A percentile compares a stretch with the other conserved stretches of the same genome.
Conservation (phyloP, 2,888 invertebrate genomes). For the Metalampra italica region DNA sequence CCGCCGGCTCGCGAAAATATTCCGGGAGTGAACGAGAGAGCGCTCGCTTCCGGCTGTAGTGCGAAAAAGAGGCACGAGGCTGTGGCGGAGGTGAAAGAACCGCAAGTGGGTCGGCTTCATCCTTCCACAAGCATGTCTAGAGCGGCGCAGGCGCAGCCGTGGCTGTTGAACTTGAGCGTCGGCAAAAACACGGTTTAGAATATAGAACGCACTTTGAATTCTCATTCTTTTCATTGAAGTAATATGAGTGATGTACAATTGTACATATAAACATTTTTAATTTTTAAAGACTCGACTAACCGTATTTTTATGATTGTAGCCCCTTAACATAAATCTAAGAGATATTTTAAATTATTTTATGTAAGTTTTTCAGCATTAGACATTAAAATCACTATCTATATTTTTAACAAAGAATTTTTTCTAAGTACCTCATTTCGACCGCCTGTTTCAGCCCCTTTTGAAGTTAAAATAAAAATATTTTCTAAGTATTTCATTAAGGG, state of each 20-base stretch:
- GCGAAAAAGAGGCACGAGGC: conserved; percentile 44
- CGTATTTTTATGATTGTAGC: no score
- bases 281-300: neutral
- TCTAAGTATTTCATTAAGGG: no score
- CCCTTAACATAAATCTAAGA: no score
- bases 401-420: no score
- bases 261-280: conserved; percentile 4
- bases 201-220: conserved; percentile 45
- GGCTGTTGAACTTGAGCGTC: conserved; percentile 61
- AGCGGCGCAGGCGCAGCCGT: conserved; percentile 32
- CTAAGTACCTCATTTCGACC: no score
- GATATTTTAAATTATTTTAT: no score
- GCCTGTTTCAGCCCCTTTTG: no score
- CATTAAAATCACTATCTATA: no score
- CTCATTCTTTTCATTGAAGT: conserved; percentile 11
- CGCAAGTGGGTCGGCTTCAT: conserved; percentile 75
- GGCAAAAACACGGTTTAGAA: conserved; percentile 69
- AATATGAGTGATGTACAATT: no score
- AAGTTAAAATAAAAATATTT: no score
- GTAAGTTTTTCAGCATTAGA: no score
- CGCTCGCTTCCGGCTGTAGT: conserved; percentile 15
- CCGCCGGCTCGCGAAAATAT: conserved; percentile 73
- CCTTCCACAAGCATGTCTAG: conserved; percentile 65
- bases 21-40: conserved; percentile 66
- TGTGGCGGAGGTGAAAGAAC: conserved; percentile 75